A percentile compares a stretch with the other conserved stretches of the same genome.
phyloP scores from a whole-genome alignment of 2,113 vertebrate genomes.

The Aramus guarauna region DNA sequence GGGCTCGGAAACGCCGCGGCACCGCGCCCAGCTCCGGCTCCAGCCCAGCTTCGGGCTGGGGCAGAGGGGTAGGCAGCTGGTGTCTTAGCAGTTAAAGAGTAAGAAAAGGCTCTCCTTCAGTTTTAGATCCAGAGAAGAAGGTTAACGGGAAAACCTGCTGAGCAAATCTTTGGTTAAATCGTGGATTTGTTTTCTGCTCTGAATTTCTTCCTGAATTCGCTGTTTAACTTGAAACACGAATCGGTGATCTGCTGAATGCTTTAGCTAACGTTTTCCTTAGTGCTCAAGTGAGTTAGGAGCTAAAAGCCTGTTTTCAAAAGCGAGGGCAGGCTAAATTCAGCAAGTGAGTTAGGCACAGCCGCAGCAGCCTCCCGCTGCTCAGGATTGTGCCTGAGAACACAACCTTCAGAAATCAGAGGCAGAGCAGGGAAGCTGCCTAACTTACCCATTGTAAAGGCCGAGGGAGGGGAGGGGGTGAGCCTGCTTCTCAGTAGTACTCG shows the following conservation, averaged over 20 bases:
- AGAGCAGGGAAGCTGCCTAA: not conserved
- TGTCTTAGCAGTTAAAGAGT: not conserved
- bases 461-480: not conserved
- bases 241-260: not conserved
- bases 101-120: not conserved
- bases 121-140: not conserved
- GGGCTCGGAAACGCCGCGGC: not conserved
- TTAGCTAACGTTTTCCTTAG: not conserved
- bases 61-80: not conserved
- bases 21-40: not conserved
- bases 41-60: not conserved
- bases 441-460: not conserved
- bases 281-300: not conserved
- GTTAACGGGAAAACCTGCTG: not conserved
- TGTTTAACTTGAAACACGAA: not conserved
- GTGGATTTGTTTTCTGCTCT: not conserved
- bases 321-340: not conserved
- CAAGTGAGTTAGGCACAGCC: not conserved
- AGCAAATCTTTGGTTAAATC: not conserved
- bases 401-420: not conserved
- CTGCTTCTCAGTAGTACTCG: not conserved
- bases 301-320: not conserved
- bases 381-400: not conserved
- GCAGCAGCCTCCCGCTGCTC: conserved; percentile 34
- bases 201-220: not conserved